A percentile compares a stretch with the other conserved stretches of the same genome.
phyloP scores from a whole-genome alignment of 1,140 invertebrate species.

The Ylistrum balloti region DNA sequence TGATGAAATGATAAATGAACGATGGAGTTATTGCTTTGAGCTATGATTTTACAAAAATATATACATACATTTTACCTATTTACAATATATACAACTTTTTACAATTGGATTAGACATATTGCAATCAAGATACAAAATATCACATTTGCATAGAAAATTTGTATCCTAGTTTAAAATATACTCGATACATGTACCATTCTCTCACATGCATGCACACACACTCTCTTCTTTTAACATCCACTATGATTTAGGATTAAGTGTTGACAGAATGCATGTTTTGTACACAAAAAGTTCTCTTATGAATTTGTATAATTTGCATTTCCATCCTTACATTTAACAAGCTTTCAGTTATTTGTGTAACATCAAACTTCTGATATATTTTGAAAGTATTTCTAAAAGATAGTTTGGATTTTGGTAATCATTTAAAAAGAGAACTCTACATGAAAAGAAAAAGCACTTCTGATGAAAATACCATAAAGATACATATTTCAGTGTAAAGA shows the following conservation, averaged over 20 bases:
- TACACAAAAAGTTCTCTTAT: too few species aligned
- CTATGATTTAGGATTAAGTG: too few species aligned
- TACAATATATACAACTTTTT: neutral
- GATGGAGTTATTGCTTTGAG: neutral
- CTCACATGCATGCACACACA: neutral
- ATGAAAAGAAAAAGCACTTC: too few species aligned
- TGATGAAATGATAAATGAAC: neutral
- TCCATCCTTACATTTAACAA: too few species aligned
- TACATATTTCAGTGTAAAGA: neutral
- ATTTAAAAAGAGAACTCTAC: too few species aligned
- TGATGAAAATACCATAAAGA: too few species aligned
- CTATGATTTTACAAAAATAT: neutral
- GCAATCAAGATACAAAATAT: neutral
- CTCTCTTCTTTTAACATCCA: neutral
- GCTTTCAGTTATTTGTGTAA: too few species aligned
- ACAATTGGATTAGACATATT: neutral
- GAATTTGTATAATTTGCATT: too few species aligned
- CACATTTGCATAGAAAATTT: conserved; percentile 2
- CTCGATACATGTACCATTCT: neutral
- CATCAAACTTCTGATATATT: too few species aligned
- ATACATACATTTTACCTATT: neutral
- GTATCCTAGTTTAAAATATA: neutral
- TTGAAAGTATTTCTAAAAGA: too few species aligned
- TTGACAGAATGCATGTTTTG: too few species aligned
- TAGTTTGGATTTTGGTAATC: too few species aligned